phyloP scores from a whole-genome alignment of 1,140 invertebrate genomes.

The Drosophila mojavensis region DNA sequence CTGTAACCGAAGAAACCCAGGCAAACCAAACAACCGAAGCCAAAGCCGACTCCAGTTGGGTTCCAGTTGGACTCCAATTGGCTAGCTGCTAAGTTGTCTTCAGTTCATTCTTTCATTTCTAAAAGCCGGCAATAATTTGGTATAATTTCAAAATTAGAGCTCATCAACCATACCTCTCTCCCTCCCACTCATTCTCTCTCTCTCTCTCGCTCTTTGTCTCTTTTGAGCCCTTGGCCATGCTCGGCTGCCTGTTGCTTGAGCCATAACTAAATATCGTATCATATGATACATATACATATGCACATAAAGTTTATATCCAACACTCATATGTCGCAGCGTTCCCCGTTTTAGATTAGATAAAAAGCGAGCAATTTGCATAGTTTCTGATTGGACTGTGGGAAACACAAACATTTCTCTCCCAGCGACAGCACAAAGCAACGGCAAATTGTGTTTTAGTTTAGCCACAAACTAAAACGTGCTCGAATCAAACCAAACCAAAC shows the following conservation, averaged over 20 bases:
- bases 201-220: background rate
- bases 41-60: slow-evolving; percentile 40
- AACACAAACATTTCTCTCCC: slow-evolving; percentile 10
- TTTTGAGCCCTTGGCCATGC: slow-evolving; percentile 21
- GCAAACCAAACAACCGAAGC: slow-evolving; percentile 23
- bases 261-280: slow-evolving; percentile 7
- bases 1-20: slow-evolving; percentile 29
- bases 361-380: slow-evolving; percentile 40
- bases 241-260: slow-evolving; percentile 31
- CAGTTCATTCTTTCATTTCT: slow-evolving; percentile 31
- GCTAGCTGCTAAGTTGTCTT: slow-evolving; percentile 14
- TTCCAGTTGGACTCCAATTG: slow-evolving; percentile 1
- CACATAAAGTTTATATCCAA: background rate
- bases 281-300: background rate
- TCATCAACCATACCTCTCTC: slow-evolving; percentile 55
- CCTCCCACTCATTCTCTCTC: slow-evolving; percentile 56
- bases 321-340: slow-evolving; percentile 14
- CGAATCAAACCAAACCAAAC: slow-evolving; percentile 2
- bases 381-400: slow-evolving; percentile 33
- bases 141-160: slow-evolving; percentile 82
- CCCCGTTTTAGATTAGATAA: slow-evolving; percentile 43
- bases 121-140: slow-evolving; percentile 62
- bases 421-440: background rate
- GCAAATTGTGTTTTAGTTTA: slow-evolving; percentile 20
- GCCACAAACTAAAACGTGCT: slow-evolving; percentile 19